Evolutionary conservation across 1,140 invertebrate genomes (phyloP).

Genomic region (Diuraphis noxia): DNA sequence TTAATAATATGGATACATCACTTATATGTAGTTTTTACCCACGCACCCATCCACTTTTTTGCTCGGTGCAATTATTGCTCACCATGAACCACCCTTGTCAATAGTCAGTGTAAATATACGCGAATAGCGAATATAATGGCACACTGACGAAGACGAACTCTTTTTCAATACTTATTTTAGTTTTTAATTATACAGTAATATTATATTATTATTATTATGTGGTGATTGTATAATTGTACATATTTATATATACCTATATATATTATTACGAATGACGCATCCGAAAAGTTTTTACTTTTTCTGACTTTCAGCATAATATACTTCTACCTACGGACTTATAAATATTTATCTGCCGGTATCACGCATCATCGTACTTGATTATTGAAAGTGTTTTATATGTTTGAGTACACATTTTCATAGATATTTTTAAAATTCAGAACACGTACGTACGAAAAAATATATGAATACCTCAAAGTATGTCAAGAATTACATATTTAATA

Average conservation of each 20-base stretch:
- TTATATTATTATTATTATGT: neutral
- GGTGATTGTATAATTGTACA: too few relatives aligned
- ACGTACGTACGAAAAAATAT: neutral
- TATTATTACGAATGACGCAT: too few relatives aligned
- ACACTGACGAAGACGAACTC: neutral
- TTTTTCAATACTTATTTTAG: neutral
- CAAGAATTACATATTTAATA: neutral
- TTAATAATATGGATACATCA: neutral
- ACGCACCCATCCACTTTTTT: too few relatives aligned
- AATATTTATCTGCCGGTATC: neutral
- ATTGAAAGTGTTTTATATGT: neutral
- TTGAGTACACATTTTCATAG: neutral
- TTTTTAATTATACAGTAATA: neutral
- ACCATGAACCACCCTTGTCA: neutral
- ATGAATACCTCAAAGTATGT: neutral
- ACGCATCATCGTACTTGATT: neutral
- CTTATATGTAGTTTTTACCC: neutral
- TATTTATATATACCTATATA: too few relatives aligned
- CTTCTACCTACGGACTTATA: neutral
- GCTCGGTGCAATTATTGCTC: too few relatives aligned
- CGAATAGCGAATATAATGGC: neutral
- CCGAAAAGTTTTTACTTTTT: neutral
- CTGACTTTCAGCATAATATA: too few relatives aligned
- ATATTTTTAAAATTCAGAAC: neutral
- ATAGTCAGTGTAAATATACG: neutral